Conservation (phyloP, 2,113 vertebrate species). For the Cavia aperea region DNA sequence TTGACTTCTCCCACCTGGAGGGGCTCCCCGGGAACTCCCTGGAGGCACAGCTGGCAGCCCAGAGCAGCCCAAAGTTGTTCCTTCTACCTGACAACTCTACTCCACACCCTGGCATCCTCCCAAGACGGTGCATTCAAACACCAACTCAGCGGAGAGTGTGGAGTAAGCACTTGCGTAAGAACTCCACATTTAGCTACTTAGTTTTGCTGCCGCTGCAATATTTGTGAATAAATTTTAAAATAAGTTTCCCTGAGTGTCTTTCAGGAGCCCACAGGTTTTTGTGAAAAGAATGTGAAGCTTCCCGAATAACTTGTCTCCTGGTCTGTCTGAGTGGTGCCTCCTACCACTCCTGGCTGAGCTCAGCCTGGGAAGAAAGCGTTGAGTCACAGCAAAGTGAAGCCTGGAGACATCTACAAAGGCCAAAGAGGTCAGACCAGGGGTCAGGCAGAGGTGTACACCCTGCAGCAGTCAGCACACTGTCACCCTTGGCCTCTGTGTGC, state of each 20-base stretch:
- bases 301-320: neutral
- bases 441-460: neutral
- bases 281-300: neutral
- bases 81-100: neutral
- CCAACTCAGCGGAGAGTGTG: slow-evolving; percentile 21
- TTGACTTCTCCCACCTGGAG: neutral
- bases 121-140: neutral
- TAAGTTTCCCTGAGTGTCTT: slow-evolving; percentile 44
- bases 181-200: slow-evolving; percentile 29
- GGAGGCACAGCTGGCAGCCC: neutral
- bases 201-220: slow-evolving; percentile 50
- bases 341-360: neutral
- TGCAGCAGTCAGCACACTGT: too few relatives aligned
- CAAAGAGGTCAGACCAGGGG: neutral
- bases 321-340: neutral
- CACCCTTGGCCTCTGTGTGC: neutral
- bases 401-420: neutral
- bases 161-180: slow-evolving; percentile 16
- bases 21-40: neutral
- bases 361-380: neutral
- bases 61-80: neutral
- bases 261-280: slow-evolving; percentile 19
- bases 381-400: neutral
- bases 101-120: neutral
- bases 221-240: slow-evolving; percentile 49